Base-by-base conservation (phyloP, 2,888 invertebrate species). In the Spisula subtruncata region DNA sequence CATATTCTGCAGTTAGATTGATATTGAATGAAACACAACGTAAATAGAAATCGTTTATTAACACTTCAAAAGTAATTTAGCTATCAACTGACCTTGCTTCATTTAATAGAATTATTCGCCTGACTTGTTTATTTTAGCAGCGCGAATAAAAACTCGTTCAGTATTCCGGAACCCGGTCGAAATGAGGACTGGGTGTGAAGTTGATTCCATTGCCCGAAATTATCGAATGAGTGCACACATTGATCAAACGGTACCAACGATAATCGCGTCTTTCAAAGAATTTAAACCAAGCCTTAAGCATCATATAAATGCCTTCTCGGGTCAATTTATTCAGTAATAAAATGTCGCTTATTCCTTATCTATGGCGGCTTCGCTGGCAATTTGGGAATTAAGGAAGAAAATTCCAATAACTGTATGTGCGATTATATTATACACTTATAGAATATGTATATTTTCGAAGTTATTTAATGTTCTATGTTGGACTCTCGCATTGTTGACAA, bases 21-120 rank as follows among this genome's bases (percentile, higher is more conserved):
- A 16, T n/a, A 60, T 60, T n/a, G n/a, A n/a, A n/a, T n/a, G 18
- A n/a, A n/a, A n/a, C n/a, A 60, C 20, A 60, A n/a, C 60, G 18
- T 60, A n/a, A 60, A 8, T n/a, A n/a, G 6, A n/a, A 60, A 20
- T 1, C 60, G 6, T 60, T 18, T n/a, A 60, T 60, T 20, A 2
- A 10, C 12, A 60, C 60, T 60, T 60, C 60, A 60, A 60, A 60
- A 10, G 60, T 60, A n/a, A 60, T n/a, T n/a, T n/a, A 18, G 60
- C 60, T 60, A n/a, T 60, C n/a, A 60, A 60, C 60, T 60, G 60
- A 60, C 60, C 60, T 20, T n/a, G 60, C n/a, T 60, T n/a, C 6
- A n/a, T 60, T n/a, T 60, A 60, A 60, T 60, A n/a, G 60, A 60
- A 60, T 60, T 60, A 60, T n/a, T n/a, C 60, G 60, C 60, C 20